Base-by-base conservation (phyloP, 2,888 invertebrate genomes). In the Eumacrocentrus americanus region DNA sequence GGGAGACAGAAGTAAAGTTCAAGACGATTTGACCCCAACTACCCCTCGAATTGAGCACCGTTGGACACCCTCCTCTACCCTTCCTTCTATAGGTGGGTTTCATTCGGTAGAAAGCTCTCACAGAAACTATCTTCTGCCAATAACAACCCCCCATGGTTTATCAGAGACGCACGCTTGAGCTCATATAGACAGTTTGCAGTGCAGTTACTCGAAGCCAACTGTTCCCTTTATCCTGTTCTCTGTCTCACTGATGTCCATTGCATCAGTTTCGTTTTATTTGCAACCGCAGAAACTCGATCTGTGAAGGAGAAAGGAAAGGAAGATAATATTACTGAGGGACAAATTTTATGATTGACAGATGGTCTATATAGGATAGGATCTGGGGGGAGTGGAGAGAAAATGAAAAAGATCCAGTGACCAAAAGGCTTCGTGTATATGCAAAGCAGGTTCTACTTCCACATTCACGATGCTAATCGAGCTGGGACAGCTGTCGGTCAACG, bases 401-500 rank as follows among this genome's bases (percentile, higher is more conserved):
- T n/a, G n/a, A n/a, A n/a, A n/a, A n/a, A n/a, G n/a, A n/a, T n/a
- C n/a, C n/a, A n/a, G n/a, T n/a, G n/a, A n/a, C n/a, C n/a, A n/a
- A n/a, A n/a, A n/a, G n/a, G n/a, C n/a, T 37, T 51, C 62, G 55
- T 66, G 66, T 62, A 58, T 64, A 69, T 70, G 68, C 67, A 69
- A 68, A 68, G 51, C 56, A 62, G 48, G 35, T 40, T 50, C 62
- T 66, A 61, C 63, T 68, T 67, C 62, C 59, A 50, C 65, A 65
- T 65, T 62, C 62, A 52, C 58, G 60, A 69, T 70, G 68, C 66
- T 70, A 68, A 70, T 70, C 69, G 63, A 67, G 60, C 9, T 25
- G 22, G 65, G 48, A 65, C 68, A 69, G 67, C 67, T 70, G 70
- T 66, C 64, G 70, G 62, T 63, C 64, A 67, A 61, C 60, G 50